Evolutionary conservation across 2,113 vertebrate genomes (phyloP).

Genomic region (Leptobrachium ailaonicum): DNA sequence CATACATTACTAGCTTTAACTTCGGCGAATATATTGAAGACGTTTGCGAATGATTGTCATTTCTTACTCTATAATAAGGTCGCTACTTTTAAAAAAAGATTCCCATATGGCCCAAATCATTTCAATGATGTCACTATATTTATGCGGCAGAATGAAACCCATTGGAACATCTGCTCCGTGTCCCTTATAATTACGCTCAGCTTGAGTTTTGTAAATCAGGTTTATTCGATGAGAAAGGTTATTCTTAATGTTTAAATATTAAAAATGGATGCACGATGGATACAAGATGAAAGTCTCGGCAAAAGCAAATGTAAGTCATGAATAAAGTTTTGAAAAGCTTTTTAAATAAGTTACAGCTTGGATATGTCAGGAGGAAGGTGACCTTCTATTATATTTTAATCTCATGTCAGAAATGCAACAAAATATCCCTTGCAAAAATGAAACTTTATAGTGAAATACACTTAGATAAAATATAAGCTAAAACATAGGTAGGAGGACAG

Average conservation of each 20-base stretch:
- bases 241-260: slow-evolving; percentile 28
- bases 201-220: slow-evolving; percentile 2
- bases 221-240: slow-evolving; percentile 21
- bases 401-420: neutral
- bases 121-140: slow-evolving; percentile 33
- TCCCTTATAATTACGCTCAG: slow-evolving; percentile 24
- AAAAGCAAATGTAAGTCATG: neutral
- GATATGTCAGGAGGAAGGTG: neutral
- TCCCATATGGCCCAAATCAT: slow-evolving; percentile 16
- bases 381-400: neutral
- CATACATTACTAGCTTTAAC: neutral
- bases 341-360: neutral
- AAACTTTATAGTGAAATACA: neutral
- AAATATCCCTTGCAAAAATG: neutral
- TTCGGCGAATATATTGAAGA: neutral
- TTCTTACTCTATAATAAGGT: neutral
- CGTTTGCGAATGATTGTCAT: neutral
- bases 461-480: no score
- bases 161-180: slow-evolving; percentile 20
- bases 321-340: neutral
- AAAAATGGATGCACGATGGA: neutral
- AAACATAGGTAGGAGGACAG: no score
- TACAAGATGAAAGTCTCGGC: neutral
- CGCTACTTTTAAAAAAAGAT: slow-evolving; percentile 6
- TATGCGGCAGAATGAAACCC: slow-evolving; percentile 24